phyloP scores from a whole-genome alignment of 92 coral and sea anemone genomes.

The Epizoanthus illoricatus region DNA sequence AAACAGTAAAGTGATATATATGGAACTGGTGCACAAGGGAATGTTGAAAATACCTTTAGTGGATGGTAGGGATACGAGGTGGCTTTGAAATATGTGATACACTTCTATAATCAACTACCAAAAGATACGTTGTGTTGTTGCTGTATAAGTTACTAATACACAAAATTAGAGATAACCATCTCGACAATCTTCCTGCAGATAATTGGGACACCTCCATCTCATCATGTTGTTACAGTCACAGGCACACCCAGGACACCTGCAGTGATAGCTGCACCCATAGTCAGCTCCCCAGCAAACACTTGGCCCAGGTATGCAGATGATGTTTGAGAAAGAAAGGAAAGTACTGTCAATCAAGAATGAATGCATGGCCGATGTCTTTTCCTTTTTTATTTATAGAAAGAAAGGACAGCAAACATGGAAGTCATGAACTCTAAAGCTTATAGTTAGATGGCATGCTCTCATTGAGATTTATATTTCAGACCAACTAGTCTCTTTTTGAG shows the following conservation, averaged over 20 bases:
- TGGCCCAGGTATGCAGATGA: slow-evolving; percentile 83
- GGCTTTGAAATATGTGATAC: background rate
- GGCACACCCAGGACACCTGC: slow-evolving; percentile 84
- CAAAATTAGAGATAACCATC: background rate
- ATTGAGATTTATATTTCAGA: too few relatives aligned
- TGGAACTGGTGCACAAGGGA: too few relatives aligned
- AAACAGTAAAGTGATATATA: too few relatives aligned
- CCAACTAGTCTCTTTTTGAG: too few relatives aligned
- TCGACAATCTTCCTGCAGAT: slow-evolving; percentile 42
- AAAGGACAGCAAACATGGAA: too few relatives aligned
- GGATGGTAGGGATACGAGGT: background rate
- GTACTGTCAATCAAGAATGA: background rate
- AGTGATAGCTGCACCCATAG: slow-evolving; percentile 90
- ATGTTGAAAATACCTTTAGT: background rate
- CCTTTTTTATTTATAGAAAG: too few relatives aligned
- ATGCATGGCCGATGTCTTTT: background rate
- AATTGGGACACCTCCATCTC: slow-evolving; percentile 83
- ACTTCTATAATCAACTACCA: too few relatives aligned
- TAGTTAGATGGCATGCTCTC: too few relatives aligned
- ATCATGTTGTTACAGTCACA: slow-evolving; percentile 79
- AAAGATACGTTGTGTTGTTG: background rate
- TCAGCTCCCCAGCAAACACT: slow-evolving; percentile 65
- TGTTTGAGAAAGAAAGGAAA: too few relatives aligned
- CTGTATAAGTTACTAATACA: background rate
- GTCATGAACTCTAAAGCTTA: too few relatives aligned